Percentiles rank a stretch among this genome's conserved stretches.
phyloP scores from a whole-genome alignment of 2,797 vertebrate species.

The Dallia pectoralis region DNA sequence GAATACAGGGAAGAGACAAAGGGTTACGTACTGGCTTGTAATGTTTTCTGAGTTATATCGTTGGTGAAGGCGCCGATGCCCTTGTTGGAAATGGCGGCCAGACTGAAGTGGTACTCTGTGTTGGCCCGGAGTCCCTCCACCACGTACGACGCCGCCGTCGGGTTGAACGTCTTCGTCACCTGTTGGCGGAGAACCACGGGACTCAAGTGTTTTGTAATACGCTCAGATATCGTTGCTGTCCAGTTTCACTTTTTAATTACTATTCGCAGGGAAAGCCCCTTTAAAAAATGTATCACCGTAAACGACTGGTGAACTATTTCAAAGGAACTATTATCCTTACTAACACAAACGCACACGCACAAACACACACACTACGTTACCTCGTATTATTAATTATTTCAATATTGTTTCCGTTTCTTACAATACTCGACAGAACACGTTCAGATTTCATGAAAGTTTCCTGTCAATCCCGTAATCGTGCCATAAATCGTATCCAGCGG shows the following conservation, averaged over 20 bases:
- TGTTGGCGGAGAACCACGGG: constrained; percentile 54
- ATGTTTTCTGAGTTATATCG: constrained; percentile 90
- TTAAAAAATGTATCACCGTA: too few species aligned
- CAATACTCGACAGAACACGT: too few species aligned
- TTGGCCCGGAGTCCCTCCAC: constrained; percentile 92
- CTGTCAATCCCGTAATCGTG: too few species aligned
- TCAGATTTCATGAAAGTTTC: too few species aligned
- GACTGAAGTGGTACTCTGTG: constrained; percentile 91
- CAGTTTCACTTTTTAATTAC: neutral
- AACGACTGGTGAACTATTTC: too few species aligned
- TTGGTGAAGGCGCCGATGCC: constrained; percentile 96
- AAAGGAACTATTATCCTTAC: too few species aligned
- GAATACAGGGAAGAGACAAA: constrained; percentile 42
- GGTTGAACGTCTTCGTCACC: constrained; percentile 87
- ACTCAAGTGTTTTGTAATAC: neutral
- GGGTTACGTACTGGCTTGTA: constrained; percentile 97
- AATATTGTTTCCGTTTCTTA: too few species aligned
- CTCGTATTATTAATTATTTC: too few species aligned
- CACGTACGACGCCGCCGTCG: constrained; percentile 82
- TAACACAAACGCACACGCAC: too few species aligned
- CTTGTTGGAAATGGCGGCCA: constrained; percentile 91
- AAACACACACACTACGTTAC: too few species aligned
- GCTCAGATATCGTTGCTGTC: neutral
- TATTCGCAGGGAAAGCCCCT: neutral
- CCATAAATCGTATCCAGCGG: too few species aligned